Evolutionary conservation across 2,888 invertebrate species (phyloP), one percentile per base, ranked within the genome.

Genomic region (Leptopilina syphax): DNA sequence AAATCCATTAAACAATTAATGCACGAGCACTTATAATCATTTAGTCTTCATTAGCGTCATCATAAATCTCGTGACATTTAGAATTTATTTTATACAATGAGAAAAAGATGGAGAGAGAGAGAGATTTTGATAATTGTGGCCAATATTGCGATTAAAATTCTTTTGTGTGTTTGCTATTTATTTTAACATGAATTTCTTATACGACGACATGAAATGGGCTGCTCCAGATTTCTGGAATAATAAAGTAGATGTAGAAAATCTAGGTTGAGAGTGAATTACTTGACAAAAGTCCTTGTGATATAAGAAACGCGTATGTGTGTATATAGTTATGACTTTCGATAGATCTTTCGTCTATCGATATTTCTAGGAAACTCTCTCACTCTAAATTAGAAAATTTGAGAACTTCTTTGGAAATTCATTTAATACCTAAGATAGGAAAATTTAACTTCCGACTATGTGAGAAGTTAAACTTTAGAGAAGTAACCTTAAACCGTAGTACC

Each of bases 31-130:
- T 83, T 83, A 85, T 86, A 84, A 86, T 85, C 80, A 81, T 77
- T 85, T 81, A 82, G 79, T 85, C 84, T 85, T 89, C 84, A 86
- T 88, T 86, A 88, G 79, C 81, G 86, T 86, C 84, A 76, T 76
- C 81, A 80, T 88, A 86, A 86, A 87, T 88, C 73, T 73, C 34
- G 54, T 1, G 34, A 34, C 34, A 13, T 70, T 70, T 54, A 70
- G 57, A 34, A 73, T 73, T 73, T 73, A 73, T 73, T 73, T 8
- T 54, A 81, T 18, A 44, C 44, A 1, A 34, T 13, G 54, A 13
- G 54, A 34, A 34, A 34, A 4, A 34, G 34, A 3, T 27, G 27
- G 27, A 27, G 27, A 27, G 27, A 34, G 34, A 34, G 3, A 34
- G 34, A 34, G 34, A 34, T 34, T 8, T 57, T 27, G 34, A 73